Evolutionary conservation across 2,797 vertebrate species (phyloP).

Genomic region (Caiman crocodilus): DNA sequence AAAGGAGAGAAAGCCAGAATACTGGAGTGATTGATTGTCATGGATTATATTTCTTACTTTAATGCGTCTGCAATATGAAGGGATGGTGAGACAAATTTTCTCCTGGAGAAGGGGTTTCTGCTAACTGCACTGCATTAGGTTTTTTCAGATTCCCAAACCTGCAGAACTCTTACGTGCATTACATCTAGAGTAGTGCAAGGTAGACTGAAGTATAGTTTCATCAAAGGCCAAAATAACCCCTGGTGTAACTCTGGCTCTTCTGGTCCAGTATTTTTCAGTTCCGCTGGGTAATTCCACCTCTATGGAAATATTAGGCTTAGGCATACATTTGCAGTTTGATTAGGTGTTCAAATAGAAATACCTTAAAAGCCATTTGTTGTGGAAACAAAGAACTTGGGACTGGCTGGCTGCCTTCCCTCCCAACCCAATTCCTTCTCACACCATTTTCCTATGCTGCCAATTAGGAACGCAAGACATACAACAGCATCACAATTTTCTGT

Average conservation of each 20-base stretch:
- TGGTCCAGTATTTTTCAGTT: not conserved
- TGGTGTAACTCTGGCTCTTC: not conserved
- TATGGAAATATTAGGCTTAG: not conserved
- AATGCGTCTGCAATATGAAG: constrained; percentile 71
- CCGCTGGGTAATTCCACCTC: not conserved
- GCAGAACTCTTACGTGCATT: not conserved
- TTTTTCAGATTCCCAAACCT: constrained; percentile 27
- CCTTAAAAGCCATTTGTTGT: not conserved
- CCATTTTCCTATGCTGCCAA: not conserved
- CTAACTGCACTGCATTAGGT: constrained; percentile 61
- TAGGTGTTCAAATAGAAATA: not conserved
- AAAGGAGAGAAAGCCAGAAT: constrained; percentile 72
- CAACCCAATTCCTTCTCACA: not conserved
- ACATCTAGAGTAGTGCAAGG: not conserved
- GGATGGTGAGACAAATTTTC: constrained; percentile 37
- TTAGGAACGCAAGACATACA: not conserved
- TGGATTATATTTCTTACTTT: constrained; percentile 75
- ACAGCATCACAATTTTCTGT: not conserved
- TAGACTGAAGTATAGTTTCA: not conserved
- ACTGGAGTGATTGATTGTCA: constrained; percentile 69
- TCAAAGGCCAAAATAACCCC: constrained; percentile 21
- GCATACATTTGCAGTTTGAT: not conserved
- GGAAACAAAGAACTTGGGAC: not conserved
- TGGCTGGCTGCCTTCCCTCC: not conserved
- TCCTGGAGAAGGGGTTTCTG: constrained; percentile 54